These are phyloP conservation scores for Drosophila micromelanica DNA, from an alignment of 1,140 invertebrate species.

Conservation along the genomic window DNA sequence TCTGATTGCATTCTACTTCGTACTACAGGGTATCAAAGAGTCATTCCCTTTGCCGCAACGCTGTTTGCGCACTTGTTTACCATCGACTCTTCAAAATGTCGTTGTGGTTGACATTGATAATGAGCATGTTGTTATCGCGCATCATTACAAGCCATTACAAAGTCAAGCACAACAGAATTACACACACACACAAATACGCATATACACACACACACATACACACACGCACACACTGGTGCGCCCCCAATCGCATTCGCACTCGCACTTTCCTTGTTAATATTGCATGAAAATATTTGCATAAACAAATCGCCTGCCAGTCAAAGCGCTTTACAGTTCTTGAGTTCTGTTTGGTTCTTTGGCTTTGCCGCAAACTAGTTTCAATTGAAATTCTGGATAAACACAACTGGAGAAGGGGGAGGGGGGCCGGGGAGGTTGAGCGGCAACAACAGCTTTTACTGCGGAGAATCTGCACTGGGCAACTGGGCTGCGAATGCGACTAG, in stretches of 20 bases:
- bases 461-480: conserved; percentile 1
- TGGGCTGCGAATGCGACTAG: conserved; percentile 6
- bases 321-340: background rate
- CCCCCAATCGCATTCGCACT: background rate
- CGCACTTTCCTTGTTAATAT: conserved; percentile 29
- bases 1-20: background rate
- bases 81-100: background rate
- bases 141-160: conserved; percentile 54
- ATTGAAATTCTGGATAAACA: conserved; percentile 4
- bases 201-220: background rate
- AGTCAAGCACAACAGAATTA: conserved; percentile 23
- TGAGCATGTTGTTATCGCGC: conserved; percentile 42
- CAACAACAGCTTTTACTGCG: conserved; percentile 7
- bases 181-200: conserved; percentile 2
- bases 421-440: background rate
- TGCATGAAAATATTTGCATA: conserved; percentile 32
- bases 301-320: conserved; percentile 29
- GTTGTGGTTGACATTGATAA: conserved; percentile 27
- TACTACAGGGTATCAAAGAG: background rate
- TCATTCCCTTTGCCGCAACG: background rate
- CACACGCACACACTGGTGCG: background rate
- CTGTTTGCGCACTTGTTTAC: conserved; percentile 11
- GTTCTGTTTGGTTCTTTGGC: background rate
- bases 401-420: background rate
- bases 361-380: conserved; percentile 36